A percentile compares a stretch with the other conserved stretches of the same genome.
Conservation (phyloP, 92 coral and sea anemone species). For the Muricea muricata region DNA sequence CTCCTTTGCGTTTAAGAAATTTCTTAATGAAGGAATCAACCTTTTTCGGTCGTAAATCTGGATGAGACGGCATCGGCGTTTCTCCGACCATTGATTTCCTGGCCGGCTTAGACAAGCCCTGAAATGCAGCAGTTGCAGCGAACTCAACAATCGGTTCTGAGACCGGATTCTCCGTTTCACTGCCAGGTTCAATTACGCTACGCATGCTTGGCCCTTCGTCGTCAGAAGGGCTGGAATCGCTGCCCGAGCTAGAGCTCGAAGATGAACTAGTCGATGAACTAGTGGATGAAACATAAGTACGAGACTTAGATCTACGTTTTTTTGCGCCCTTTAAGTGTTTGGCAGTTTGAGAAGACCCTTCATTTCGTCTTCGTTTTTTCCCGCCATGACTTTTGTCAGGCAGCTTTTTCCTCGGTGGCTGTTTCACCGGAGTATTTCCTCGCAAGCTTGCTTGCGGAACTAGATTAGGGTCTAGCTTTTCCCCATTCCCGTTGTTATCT, state of each 20-base stretch:
- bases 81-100: neutral
- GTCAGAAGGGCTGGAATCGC: neutral
- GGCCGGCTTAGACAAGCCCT: neutral
- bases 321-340: neutral
- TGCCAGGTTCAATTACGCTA: neutral
- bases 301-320: neutral
- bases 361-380: neutral
- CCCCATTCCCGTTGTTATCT: neutral
- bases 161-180: neutral
- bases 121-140: neutral
- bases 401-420: neutral
- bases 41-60: neutral
- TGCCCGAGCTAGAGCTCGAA: conserved; percentile 2
- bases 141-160: neutral
- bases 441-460: neutral
- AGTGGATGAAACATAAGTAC: neutral
- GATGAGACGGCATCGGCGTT: conserved; percentile 9
- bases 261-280: neutral
- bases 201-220: neutral
- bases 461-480: conserved; percentile 6
- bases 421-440: conserved; percentile 7
- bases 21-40: conserved; percentile 1
- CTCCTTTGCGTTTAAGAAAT: neutral
- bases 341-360: neutral
- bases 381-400: neutral